Base-by-base conservation (phyloP, 2,888 invertebrate genomes). In the Mesorhabditis sp. region DNA sequence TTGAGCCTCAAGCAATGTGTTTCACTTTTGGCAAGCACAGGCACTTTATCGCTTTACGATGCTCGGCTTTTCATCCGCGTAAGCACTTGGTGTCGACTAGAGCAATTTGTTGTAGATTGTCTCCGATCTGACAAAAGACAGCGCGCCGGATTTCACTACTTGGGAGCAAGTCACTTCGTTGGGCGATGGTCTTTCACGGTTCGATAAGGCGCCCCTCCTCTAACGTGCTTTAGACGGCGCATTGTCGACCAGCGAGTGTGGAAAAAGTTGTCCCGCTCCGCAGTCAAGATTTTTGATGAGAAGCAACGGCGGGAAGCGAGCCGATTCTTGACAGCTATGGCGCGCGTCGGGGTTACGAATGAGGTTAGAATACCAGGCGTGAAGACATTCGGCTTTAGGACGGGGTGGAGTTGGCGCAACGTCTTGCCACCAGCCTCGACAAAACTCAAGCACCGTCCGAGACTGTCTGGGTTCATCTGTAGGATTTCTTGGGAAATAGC, bases 171-270 rank as follows among this genome's bases (percentile, higher is more conserved):
- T 62, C 63, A 62, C 63, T 15, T 62, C 58, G n/a, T n/a, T 50
- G 7, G 58, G 10, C 2, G n/a, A 50, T 2, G 2, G 2, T 50
- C n/a, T 50, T 2, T 13, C 58, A 10, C 58, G 58, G 58, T 50
- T 13, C 58, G 10, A 50, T 50, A 1, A 13, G 58, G 2, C 7
- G n/a, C 1, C 7, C 2, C 7, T 50, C n/a, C 7, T 50, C n/a
- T 2, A 2, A 50, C 28, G 28, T 28, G 28, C 62, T 67, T 5
- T 13, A 58, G 72, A 43, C 67, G 70, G 70, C 66, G 72, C 67
- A 65, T 70, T 45, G 74, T 70, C 41, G 65, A 72, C 62, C 62
- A 70, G 44, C 68, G 69, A 45, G 43, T 67, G 4, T 74, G 72
- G 72, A 62, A 67, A 10, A 13, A 68, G 4, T 61, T 74, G n/a